phyloP scores from a whole-genome alignment of 2,797 vertebrate species.

The Saxicola maurus region DNA sequence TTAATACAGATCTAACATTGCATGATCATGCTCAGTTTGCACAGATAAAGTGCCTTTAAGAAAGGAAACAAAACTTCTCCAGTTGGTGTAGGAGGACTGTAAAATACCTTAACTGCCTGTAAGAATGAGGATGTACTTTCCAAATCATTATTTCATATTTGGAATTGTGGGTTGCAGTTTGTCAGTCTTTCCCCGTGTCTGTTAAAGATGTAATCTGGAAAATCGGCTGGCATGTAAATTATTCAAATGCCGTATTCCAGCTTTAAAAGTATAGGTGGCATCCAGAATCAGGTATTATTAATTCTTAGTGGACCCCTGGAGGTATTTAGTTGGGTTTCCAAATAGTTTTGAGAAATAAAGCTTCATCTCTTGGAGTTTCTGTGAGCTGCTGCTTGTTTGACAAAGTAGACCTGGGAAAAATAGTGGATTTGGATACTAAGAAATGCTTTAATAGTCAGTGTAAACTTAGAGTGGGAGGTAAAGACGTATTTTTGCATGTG shows the following conservation, averaged over 20 bases:
- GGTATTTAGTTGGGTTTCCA: not conserved
- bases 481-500: not conserved
- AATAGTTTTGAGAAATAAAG: not conserved
- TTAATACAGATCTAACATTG: not conserved
- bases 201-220: not conserved
- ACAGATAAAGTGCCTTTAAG: not conserved
- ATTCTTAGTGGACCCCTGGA: not conserved
- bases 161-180: not conserved
- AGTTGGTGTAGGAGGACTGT: not conserved
- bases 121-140: not conserved
- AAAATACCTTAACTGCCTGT: not conserved
- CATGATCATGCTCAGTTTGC: not conserved
- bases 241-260: not conserved
- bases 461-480: not conserved
- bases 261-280: not conserved
- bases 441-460: not conserved
- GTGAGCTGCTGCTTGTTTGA: not conserved
- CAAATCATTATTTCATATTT: not conserved
- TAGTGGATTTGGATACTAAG: not conserved
- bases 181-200: not conserved
- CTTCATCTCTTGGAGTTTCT: not conserved
- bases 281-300: not conserved
- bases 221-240: not conserved
- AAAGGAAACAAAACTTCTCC: not conserved
- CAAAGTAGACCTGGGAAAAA: not conserved